Base-by-base conservation (phyloP, 2,888 invertebrate genomes). In the Patella caerulea region DNA sequence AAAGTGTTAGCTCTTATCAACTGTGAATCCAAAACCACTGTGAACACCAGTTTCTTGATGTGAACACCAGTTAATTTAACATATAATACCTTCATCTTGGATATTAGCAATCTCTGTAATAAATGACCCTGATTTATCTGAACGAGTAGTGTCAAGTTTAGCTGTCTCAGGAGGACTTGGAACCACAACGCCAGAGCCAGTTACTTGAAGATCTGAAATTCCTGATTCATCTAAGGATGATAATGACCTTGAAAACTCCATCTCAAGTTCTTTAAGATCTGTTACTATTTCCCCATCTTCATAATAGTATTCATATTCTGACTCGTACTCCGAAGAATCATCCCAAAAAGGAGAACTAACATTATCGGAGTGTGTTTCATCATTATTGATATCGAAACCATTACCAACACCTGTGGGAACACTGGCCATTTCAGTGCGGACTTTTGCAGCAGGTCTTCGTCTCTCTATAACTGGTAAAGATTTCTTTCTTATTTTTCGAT, bases 281-380 rank as follows among this genome's bases (percentile, higher is more conserved):
- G 3, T 65, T 3, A 24, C 65, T 65, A 24, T 24, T 15, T 65
- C 65, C 11, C 65, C 65, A 65, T 65, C 65, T 11, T 65, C 65
- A 65, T 65, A 65, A 24, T 65, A 65, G 24, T 65, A 65, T 65
- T 65, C 65, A 65, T 19, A 65, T 65, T 65, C 65, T 12, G 19
- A 65, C 24, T 65, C 65, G 24, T 9, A 65, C 9, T 45, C 45
- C 2, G 65, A 65, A 24, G 19, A 24, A 9, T 65, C 65, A 11
- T 65, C 65, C 65, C 65, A 65, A 24, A 65, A 65, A 12, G 65
- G 19, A 11, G 65, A 24, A 65, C 65, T 65, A 14, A 65, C 19
- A 14, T 24, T 65, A 11, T 65, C 65, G 14, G 19, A 65, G 19
- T 24, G 24, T 65, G 65, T 65, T 24, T 65, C 65, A 11, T 65